A percentile compares a stretch with the other conserved stretches of the same genome.
phyloP scores from a whole-genome alignment of 2,888 invertebrate genomes.

The Pyrrhosoma nymphula region DNA sequence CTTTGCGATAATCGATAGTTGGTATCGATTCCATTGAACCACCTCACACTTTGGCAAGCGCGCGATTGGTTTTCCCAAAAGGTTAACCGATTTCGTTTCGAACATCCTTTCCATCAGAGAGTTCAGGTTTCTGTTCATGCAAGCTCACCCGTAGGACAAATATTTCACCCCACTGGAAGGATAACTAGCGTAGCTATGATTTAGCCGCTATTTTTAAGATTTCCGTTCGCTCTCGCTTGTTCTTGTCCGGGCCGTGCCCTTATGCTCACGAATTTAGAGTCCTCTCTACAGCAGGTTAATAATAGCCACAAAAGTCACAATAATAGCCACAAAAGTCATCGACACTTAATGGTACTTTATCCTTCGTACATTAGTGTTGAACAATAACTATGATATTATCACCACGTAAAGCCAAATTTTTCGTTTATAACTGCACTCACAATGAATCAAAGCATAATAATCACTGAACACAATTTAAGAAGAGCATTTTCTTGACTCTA shows the following conservation, averaged over 20 bases:
- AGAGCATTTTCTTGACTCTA: too few relatives aligned
- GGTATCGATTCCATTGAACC: background rate
- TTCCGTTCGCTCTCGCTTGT: background rate
- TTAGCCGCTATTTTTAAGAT: background rate
- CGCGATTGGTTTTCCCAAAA: background rate
- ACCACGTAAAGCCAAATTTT: too few relatives aligned
- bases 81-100: background rate
- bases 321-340: too few relatives aligned
- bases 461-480: too few relatives aligned
- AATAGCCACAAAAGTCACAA: too few relatives aligned
- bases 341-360: too few relatives aligned
- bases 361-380: too few relatives aligned
- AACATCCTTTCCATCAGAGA: background rate
- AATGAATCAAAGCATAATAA: too few relatives aligned
- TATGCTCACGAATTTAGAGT: too few relatives aligned
- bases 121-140: background rate
- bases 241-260: background rate
- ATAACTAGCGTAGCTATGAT: background rate
- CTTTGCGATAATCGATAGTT: conserved; percentile 22
- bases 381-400: too few relatives aligned
- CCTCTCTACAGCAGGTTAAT: too few relatives aligned
- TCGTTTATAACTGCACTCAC: too few relatives aligned
- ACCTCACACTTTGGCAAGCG: background rate
- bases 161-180: background rate
- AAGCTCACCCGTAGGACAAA: background rate